Percentiles rank a stretch among this genome's conserved stretches.
phyloP scores from a whole-genome alignment of 2,113 vertebrate genomes.

The Cervus canadensis region DNA sequence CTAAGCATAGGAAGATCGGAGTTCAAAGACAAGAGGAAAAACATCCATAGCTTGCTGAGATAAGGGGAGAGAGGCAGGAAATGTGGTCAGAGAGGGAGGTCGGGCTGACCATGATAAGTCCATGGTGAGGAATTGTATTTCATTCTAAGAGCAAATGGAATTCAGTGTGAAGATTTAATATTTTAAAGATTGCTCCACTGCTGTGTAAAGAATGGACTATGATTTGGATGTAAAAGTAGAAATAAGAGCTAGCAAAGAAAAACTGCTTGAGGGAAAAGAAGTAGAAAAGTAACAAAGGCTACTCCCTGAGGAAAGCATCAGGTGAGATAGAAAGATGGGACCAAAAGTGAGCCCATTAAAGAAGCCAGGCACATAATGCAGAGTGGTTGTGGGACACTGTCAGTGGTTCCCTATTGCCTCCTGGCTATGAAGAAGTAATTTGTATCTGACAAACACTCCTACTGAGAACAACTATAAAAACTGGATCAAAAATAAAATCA shows the following conservation, averaged over 20 bases:
- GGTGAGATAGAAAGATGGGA: neutral
- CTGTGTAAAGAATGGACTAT: neutral
- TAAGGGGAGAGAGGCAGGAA: neutral
- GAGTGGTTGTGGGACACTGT: neutral
- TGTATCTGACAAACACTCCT: neutral
- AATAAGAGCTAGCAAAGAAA: neutral
- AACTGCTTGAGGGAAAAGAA: neutral
- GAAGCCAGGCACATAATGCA: accelerated
- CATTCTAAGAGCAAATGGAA: neutral
- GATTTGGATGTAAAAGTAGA: neutral
- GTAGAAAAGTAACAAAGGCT: neutral
- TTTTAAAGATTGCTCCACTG: neutral
- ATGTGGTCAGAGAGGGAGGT: neutral
- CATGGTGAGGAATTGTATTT: neutral
- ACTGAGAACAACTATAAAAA: neutral
- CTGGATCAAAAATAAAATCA: neutral
- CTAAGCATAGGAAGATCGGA: neutral
- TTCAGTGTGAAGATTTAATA: neutral
- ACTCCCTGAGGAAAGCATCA: neutral
- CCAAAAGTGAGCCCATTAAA: neutral
- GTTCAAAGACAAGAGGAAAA: neutral
- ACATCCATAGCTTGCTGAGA: neutral
- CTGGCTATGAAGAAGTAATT: neutral
- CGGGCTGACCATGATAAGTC: neutral
- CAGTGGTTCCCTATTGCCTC: neutral